Conservation (phyloP, 2,113 vertebrate species). For the Camelus dromedarius region DNA sequence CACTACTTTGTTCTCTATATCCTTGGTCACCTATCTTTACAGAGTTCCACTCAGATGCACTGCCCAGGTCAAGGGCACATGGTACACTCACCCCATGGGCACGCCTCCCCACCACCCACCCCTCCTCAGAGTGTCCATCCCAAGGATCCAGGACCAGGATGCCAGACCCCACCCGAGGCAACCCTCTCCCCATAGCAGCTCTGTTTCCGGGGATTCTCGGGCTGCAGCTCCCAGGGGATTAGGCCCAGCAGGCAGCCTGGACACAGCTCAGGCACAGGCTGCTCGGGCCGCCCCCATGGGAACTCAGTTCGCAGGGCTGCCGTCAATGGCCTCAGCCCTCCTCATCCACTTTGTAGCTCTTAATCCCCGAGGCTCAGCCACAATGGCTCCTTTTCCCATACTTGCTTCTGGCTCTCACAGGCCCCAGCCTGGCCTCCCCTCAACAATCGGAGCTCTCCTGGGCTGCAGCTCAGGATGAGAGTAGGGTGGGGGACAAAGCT, state of each 20-base stretch:
- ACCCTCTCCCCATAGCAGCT: constrained; percentile 75
- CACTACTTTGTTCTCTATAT: neutral
- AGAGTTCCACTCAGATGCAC: neutral
- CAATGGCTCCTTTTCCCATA: constrained; percentile 80
- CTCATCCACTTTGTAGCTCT: constrained; percentile 86
- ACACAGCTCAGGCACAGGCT: constrained; percentile 76
- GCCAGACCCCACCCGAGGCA: neutral
- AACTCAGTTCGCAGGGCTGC: constrained; percentile 82
- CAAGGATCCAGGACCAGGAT: constrained; percentile 56
- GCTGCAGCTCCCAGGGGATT: constrained; percentile 84
- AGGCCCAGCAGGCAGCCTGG: constrained; percentile 78
- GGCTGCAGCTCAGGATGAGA: neutral
- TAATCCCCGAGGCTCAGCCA: constrained; percentile 83
- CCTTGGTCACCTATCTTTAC: neutral
- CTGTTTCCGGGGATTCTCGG: constrained; percentile 77
- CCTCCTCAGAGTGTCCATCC: neutral
- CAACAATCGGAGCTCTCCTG: neutral
- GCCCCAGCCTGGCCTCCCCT: constrained; percentile 68
- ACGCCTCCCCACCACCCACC: neutral
- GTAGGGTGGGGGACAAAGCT: neutral
- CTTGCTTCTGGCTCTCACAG: constrained; percentile 66
- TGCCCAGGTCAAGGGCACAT: constrained; percentile 15
- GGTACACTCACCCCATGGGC: neutral
- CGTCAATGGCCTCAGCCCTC: constrained; percentile 85
- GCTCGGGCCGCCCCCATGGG: constrained; percentile 78